Base-by-base conservation (phyloP, 1,140 invertebrate genomes). In the Neoseiulus cucumeris region DNA sequence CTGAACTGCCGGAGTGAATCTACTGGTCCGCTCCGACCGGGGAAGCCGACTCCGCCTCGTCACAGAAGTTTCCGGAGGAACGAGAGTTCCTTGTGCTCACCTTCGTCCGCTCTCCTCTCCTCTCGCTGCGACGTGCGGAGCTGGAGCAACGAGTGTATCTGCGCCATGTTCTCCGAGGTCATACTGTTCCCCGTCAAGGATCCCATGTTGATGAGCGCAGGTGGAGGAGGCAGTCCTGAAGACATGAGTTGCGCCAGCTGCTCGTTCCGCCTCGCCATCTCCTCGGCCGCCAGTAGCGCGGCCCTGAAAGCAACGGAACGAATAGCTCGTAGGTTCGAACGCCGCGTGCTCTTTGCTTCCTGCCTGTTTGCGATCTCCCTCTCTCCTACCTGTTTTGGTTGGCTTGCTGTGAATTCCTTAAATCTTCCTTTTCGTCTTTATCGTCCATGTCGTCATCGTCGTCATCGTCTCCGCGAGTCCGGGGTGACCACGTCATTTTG, bases 401-500 rank as follows among this genome's bases (percentile, higher is more conserved):
- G 22, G 30, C 17, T 17, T 66, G 33, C 28, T 67, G 20, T 41
- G 45, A 59, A 44, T 65, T 65, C 18, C 65, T 42, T 20, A 64
- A 4, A 2, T 20, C 29, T 9, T 42, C 28, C 17, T 47, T 44
- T 9, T 64, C 25, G 20, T 45, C 18, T 7, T 65, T 47, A 45
- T 44, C 29, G 42, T 64, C 64, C 12, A 70, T 66, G 25, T 68
- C 68, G 25, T 68, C 66, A 20, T 66, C 67, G 44, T 74, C 74
- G 29, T 75, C 77, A 64, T 78, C 77, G 18, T 76, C 76, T 44
- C 76, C 75, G 55, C 77, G 70, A 70, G 79, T 79, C 30, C 76
- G 68, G 9, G 79, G 79, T n/a, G 78, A 79, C 79, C 79, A 80
- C 1, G 79, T 80, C 78, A 80, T 79, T 70, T 82, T 81, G 72